Evolutionary conservation across 23 tunicate species (phyloP).

Genomic region (Trididemnum clinides): DNA sequence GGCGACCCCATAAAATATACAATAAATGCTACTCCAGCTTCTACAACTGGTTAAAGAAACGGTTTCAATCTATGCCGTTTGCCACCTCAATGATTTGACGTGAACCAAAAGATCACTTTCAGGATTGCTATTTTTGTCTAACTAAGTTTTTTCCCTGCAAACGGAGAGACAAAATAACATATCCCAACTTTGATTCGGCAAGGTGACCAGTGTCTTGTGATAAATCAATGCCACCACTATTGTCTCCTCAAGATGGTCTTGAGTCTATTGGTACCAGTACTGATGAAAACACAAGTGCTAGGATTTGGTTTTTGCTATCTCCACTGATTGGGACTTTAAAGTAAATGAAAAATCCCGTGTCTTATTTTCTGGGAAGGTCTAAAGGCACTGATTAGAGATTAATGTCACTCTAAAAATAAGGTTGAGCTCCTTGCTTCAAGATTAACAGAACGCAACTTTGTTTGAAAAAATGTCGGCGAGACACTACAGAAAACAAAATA

Average conservation of each 20-base stretch:
- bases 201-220: background rate
- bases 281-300: background rate
- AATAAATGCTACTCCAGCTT: background rate
- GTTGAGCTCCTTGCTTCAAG: too few relatives aligned
- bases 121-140: background rate
- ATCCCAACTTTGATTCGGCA: background rate
- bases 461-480: background rate
- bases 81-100: background rate
- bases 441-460: background rate
- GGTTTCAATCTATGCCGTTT: background rate
- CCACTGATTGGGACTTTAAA: background rate
- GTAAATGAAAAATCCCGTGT: background rate
- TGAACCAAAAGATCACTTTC: background rate
- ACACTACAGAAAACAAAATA: background rate
- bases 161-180: background rate
- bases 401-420: background rate
- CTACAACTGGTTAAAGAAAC: background rate
- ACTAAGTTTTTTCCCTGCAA: background rate
- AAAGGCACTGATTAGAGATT: background rate
- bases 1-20: background rate
- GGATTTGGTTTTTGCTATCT: background rate
- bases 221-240: too few relatives aligned
- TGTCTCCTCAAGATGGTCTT: too few relatives aligned
- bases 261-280: background rate
- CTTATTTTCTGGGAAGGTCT: background rate